A percentile compares a stretch with the other conserved stretches of the same genome.
These are phyloP conservation scores for Pocillopora grandis DNA, from an alignment of 92 coral and sea anemone species.

Conservation along the genomic window DNA sequence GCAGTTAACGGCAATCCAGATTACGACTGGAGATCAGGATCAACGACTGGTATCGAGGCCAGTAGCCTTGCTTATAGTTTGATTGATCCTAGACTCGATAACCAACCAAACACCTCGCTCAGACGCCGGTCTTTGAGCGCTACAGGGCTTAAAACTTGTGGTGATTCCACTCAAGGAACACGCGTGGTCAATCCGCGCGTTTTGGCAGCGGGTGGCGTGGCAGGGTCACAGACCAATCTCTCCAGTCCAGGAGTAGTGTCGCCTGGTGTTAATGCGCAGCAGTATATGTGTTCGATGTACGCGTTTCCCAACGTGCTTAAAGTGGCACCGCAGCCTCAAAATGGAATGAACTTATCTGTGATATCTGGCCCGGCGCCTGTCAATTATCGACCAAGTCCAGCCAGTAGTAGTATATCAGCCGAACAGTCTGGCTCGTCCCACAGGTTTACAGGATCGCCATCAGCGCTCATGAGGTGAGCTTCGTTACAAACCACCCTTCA, in stretches of 20 bases:
- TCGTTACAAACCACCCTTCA: neutral
- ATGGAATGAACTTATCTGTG: slow-evolving; percentile 79
- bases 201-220: slow-evolving; percentile 33
- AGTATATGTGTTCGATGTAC: slow-evolving; percentile 84
- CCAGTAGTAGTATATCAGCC: slow-evolving; percentile 16
- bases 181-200: slow-evolving; percentile 71
- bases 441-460: slow-evolving; percentile 21
- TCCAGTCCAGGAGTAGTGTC: slow-evolving; percentile 66
- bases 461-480: slow-evolving; percentile 25
- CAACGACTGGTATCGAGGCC: slow-evolving; percentile 48
- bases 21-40: slow-evolving; percentile 69
- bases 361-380: slow-evolving; percentile 99
- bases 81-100: slow-evolving; percentile 63
- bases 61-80: slow-evolving; percentile 32
- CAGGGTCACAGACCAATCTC: slow-evolving; percentile 70
- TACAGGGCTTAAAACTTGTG: slow-evolving; percentile 61
- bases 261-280: slow-evolving; percentile 64
- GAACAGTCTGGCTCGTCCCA: slow-evolving; percentile 24
- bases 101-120: slow-evolving; percentile 55
- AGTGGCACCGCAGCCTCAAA: slow-evolving; percentile 82
- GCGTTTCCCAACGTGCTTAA: slow-evolving; percentile 78
- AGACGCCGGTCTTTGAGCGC: slow-evolving; percentile 90
- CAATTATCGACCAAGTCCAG: slow-evolving; percentile 63
- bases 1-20: slow-evolving; percentile 49
- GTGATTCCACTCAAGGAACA: slow-evolving; percentile 50